A percentile compares a stretch with the other conserved stretches of the same genome.
Evolutionary conservation across 2,113 vertebrate genomes (phyloP).

Genomic region (Sphyrna mokarran): DNA sequence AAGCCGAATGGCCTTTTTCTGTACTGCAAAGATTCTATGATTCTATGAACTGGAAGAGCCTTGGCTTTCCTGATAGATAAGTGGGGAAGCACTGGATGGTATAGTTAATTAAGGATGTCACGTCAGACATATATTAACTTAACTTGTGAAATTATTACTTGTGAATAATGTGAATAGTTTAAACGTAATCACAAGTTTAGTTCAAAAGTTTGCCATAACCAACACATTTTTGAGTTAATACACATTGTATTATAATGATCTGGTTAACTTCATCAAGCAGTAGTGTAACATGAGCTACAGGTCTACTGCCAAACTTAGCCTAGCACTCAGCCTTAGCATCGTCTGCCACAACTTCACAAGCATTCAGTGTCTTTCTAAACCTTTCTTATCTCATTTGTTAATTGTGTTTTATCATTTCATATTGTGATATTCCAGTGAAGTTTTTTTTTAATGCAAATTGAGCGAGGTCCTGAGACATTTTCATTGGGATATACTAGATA

Average conservation of each 20-base stretch:
- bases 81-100: not conserved
- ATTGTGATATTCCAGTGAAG: not conserved
- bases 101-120: not conserved
- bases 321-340: not conserved
- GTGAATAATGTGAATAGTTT: not conserved
- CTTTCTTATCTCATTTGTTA: conserved; percentile 7
- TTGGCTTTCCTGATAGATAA: no score
- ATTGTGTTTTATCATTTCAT: not conserved
- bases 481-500: not conserved
- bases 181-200: not conserved
- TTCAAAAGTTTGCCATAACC: not conserved
- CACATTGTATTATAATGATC: no score
- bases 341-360: not conserved
- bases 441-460: not conserved
- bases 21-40: not conserved
- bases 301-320: not conserved
- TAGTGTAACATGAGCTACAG: not conserved
- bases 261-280: no score
- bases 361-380: no score
- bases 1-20: no score
- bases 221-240: not conserved
- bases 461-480: not conserved
- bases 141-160: not conserved
- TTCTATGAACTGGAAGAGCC: no score
- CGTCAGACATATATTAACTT: not conserved